Percentiles rank a stretch among this genome's conserved stretches.
Conservation (phyloP, 2,888 invertebrate genomes). For the Agrochola lota region DNA sequence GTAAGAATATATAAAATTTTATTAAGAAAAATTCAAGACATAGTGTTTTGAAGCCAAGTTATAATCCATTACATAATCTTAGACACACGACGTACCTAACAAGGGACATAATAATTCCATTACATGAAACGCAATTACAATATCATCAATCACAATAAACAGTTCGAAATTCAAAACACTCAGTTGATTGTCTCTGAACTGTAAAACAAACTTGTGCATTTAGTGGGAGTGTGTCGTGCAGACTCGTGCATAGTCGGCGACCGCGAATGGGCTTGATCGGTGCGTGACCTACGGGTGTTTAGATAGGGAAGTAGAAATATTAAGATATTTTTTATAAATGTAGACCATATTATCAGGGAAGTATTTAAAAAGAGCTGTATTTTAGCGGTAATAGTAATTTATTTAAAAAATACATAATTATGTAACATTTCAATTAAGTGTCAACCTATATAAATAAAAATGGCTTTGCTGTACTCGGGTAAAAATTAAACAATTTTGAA, state of each 20-base stretch:
- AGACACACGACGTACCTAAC: neutral
- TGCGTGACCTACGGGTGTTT: conserved; percentile 67
- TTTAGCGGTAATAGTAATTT: no score
- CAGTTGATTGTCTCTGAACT: conserved; percentile 70
- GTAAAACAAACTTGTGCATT: conserved; percentile 80
- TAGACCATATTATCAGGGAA: neutral
- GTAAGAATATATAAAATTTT: neutral
- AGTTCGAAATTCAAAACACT: conserved; percentile 72
- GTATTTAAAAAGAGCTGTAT: no score
- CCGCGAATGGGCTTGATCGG: conserved; percentile 72
- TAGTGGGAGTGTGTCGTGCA: conserved; percentile 72
- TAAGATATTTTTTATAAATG: neutral
- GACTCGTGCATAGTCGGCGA: conserved; percentile 56
- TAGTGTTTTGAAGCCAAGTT: neutral
- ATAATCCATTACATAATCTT: conserved; percentile 12
- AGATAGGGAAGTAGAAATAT: neutral
- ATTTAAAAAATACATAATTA: no score
- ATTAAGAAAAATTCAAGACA: neutral
- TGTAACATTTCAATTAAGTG: no score
- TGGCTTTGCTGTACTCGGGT: no score
- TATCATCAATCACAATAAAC: conserved; percentile 77
- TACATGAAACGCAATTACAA: conserved; percentile 64
- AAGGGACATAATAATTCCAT: conserved; percentile 54
- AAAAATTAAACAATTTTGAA: no score
- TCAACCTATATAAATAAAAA: no score